Base-by-base conservation (phyloP, 2,888 invertebrate genomes). In the Drosophila quinaria region DNA sequence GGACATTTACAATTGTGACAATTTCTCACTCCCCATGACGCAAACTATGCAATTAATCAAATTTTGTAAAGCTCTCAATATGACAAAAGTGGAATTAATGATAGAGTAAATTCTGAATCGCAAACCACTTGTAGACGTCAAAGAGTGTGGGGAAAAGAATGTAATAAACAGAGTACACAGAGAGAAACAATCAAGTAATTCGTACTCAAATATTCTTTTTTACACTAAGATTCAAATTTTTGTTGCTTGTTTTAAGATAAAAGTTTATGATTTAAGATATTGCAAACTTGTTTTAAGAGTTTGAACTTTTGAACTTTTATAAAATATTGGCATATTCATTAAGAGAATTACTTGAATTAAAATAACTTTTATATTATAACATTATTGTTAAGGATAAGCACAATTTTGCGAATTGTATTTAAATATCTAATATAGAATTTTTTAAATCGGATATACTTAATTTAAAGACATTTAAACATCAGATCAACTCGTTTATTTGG, bases 51-150 rank as follows among this genome's bases (percentile, higher is more conserved):
- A 50, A 84, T 86, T 81, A 83, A 88, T 86, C 88, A 88, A 83
- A 70, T 63, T 51, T 63, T 78, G 70, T 74, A 79, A 77, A 80
- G 86, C 74, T 77, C 82, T 86, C 88, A 78, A 85, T 83, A 87
- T 84, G 84, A 86, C 87, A 89, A 87, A 74, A 78, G 76, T 77
- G 64, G 73, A 87, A 90, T 90, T 86, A 90, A 90, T 90, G 90
- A 87, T 79, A 81, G 76, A 60, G 63, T 56, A 60, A 65, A 77
- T 46, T 9, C 63, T 61, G 66, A 65, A 80, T 46, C n/a, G 22
- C 31, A 11, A 63, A 44, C 47, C 75, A 71, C 78, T 75, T 75
- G 75, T 68, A 17, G 60, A 44, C 33, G 37, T 39, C 19, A 17
- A n/a, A 11, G 8, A 35, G 19, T 39, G n/a, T 42, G 11, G n/a